phyloP scores from a whole-genome alignment of 2,888 invertebrate species.

The Mesorhabditis spiculigera region DNA sequence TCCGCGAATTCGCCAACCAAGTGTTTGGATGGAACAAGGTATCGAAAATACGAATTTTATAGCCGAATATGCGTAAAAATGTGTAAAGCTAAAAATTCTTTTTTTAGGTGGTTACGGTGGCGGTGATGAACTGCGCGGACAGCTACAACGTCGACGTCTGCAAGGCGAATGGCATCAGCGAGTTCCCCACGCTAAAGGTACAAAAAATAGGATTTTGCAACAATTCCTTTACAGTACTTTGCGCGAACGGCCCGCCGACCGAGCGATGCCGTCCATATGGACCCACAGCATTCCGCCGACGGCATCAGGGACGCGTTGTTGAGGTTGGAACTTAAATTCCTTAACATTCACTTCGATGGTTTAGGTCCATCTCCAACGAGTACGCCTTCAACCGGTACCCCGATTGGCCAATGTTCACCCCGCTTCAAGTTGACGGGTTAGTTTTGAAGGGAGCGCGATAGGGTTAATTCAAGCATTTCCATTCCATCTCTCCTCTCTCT shows the following conservation, averaged over 20 bases:
- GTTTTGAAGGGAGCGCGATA: background rate
- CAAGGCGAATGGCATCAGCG: conserved; percentile 48
- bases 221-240: conserved; percentile 44
- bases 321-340: conserved; percentile 10
- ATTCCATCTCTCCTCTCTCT: background rate
- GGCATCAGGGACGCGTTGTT: conserved; percentile 30
- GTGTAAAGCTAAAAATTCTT: background rate
- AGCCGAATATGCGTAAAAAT: background rate
- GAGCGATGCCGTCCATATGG: conserved; percentile 42
- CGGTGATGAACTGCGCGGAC: conserved; percentile 56
- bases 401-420: conserved; percentile 55
- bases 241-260: conserved; percentile 41
- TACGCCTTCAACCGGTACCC: conserved; percentile 42
- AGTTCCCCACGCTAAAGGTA: conserved; percentile 57
- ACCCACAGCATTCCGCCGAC: conserved; percentile 36
- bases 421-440: conserved; percentile 44
- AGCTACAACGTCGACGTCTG: conserved; percentile 49
- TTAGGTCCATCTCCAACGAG: conserved; percentile 31
- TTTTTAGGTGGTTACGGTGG: conserved; percentile 31
- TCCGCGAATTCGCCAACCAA: conserved; percentile 73
- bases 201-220: background rate
- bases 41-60: background rate
- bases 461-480: background rate
- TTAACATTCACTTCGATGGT: background rate
- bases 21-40: conserved; percentile 38